A percentile compares a stretch with the other conserved stretches of the same genome.
Evolutionary conservation across 2,888 invertebrate genomes (phyloP).

Genomic region (Ennomos erosarius): DNA sequence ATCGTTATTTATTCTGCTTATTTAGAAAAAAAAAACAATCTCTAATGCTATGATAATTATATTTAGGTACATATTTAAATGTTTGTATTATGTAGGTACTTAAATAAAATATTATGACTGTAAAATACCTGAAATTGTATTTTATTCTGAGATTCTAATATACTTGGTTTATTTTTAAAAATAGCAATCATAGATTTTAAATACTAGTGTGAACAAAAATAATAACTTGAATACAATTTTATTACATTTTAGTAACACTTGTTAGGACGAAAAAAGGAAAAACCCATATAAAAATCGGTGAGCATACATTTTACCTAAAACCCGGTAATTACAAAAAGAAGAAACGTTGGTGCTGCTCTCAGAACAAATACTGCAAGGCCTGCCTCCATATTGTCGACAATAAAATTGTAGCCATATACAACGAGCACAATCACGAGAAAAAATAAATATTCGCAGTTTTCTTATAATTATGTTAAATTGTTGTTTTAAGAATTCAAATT

Average conservation of each 20-base stretch:
- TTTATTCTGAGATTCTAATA: too few relatives aligned
- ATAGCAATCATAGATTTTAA: neutral
- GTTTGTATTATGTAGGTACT: too few relatives aligned
- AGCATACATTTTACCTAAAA: slow-evolving; percentile 65
- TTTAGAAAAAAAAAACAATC: too few relatives aligned
- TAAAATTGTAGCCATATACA: slow-evolving; percentile 66
- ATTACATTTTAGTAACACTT: slow-evolving; percentile 58
- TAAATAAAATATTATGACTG: too few relatives aligned
- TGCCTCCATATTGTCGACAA: slow-evolving; percentile 62
- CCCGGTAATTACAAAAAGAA: slow-evolving; percentile 56
- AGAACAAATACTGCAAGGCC: slow-evolving; percentile 69
- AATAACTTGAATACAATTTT: neutral
- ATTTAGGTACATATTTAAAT: too few relatives aligned
- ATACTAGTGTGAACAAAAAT: neutral
- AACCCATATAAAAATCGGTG: slow-evolving; percentile 64
- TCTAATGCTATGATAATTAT: too few relatives aligned
- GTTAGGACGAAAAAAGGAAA: slow-evolving; percentile 67
- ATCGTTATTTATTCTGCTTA: too few relatives aligned
- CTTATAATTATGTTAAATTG: too few relatives aligned
- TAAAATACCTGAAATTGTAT: too few relatives aligned
- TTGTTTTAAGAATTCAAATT: too few relatives aligned
- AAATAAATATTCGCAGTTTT: slow-evolving; percentile 43
- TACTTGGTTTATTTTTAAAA: neutral
- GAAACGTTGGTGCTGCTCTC: slow-evolving; percentile 65
- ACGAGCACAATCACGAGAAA: slow-evolving; percentile 69